These are phyloP conservation scores for Bombus waltoni DNA, from an alignment of 1,140 invertebrate species.

Conservation along the genomic window DNA sequence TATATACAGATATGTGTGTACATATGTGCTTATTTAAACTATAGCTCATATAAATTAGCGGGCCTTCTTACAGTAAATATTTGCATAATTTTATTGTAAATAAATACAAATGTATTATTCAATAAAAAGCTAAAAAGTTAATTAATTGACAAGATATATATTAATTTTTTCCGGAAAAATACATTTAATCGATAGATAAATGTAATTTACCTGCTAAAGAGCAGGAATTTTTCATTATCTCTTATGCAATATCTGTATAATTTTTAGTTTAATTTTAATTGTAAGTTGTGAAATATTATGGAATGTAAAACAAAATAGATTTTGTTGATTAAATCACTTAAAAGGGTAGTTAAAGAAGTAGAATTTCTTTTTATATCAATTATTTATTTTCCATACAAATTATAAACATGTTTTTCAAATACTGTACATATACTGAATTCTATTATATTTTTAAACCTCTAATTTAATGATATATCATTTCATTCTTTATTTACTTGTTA, in stretches of 20 bases:
- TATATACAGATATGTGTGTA: neutral
- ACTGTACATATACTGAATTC: slow-evolving; percentile 87
- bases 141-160: neutral
- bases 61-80: neutral
- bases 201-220: too few relatives aligned
- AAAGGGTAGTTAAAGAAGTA: neutral
- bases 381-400: slow-evolving; percentile 87
- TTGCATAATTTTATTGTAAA: neutral
- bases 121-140: neutral
- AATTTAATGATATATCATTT: slow-evolving; percentile 84
- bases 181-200: too few relatives aligned
- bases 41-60: neutral
- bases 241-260: too few relatives aligned
- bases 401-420: slow-evolving; percentile 88
- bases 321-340: neutral
- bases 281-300: neutral
- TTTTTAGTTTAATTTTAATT: neutral
- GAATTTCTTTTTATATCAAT: slow-evolving; percentile 82
- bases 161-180: neutral
- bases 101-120: neutral
- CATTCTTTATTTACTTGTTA: slow-evolving; percentile 82
- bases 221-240: too few relatives aligned
- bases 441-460: slow-evolving; percentile 84
- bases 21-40: neutral
- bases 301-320: neutral